These are phyloP conservation scores for Lates calcarifer DNA, from an alignment of 2,113 vertebrate species.

Conservation along the genomic window DNA sequence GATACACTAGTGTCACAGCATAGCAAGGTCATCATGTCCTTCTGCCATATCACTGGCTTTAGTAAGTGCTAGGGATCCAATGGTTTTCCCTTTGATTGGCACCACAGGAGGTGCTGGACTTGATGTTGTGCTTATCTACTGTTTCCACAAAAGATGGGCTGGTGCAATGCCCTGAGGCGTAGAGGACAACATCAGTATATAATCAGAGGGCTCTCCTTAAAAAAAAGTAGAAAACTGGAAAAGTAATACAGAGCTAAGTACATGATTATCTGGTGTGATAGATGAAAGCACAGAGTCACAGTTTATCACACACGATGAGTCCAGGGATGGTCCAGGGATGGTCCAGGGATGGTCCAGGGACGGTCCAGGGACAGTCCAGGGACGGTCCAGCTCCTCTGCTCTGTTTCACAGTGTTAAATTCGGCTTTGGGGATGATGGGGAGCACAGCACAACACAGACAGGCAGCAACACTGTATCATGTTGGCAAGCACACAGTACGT, in stretches of 20 bases:
- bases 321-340: no score
- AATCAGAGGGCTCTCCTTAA: slow-evolving; percentile 36
- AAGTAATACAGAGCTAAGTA: slow-evolving; percentile 30
- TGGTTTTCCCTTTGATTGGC: slow-evolving; percentile 54
- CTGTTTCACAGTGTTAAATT: neutral
- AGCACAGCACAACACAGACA: neutral
- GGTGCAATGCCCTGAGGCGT: slow-evolving; percentile 2
- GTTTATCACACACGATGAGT: neutral
- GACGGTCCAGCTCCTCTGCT: slow-evolving; percentile 11
- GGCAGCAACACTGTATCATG: neutral
- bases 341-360: no score
- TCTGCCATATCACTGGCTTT: slow-evolving; percentile 23
- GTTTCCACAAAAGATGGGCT: slow-evolving; percentile 40
- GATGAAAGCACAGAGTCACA: neutral
- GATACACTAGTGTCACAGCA: slow-evolving; percentile 41
- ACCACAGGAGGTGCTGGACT: slow-evolving; percentile 30
- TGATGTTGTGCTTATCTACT: slow-evolving; percentile 50
- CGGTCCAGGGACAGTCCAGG: no score
- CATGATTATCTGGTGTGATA: neutral
- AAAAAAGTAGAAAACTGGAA: slow-evolving; percentile 10
- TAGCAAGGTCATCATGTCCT: slow-evolving; percentile 64
- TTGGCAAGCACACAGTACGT: slow-evolving; percentile 1
- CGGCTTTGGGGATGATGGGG: neutral
- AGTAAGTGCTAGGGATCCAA: slow-evolving; percentile 37
- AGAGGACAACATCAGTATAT: slow-evolving; percentile 37